phyloP scores from a whole-genome alignment of 1,140 invertebrate species.

The Drosophila nigrodunni region DNA sequence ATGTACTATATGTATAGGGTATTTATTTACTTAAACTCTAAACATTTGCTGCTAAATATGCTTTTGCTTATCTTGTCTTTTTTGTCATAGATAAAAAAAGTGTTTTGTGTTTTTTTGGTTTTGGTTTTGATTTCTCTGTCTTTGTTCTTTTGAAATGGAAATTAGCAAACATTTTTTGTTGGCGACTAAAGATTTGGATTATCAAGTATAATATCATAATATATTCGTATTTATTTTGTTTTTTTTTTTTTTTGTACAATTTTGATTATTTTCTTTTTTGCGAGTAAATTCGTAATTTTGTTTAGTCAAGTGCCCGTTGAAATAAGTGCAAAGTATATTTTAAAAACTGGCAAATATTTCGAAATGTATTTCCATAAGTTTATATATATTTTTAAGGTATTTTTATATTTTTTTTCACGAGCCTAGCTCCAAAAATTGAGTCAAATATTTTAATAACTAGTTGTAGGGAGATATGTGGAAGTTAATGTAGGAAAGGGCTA shows the following conservation, averaged over 20 bases:
- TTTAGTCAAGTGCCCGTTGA: constrained; percentile 52
- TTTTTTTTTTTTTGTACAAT: constrained; percentile 49
- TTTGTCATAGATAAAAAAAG: constrained; percentile 53
- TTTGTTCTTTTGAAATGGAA: constrained; percentile 19
- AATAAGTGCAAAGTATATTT: constrained; percentile 69
- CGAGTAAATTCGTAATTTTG: constrained; percentile 76
- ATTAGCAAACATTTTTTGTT: constrained; percentile 26
- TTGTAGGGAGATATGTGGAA: constrained; percentile 60
- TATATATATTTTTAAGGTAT: constrained; percentile 4
- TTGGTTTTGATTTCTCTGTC: constrained; percentile 5
- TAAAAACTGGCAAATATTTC: constrained; percentile 41
- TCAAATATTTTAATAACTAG: constrained; percentile 47
- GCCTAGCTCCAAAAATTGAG: constrained; percentile 45
- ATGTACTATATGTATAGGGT: constrained; percentile 15
- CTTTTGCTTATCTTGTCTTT: background rate
- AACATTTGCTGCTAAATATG: constrained; percentile 49
- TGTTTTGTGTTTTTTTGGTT: constrained; percentile 28
- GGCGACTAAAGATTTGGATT: constrained; percentile 29
- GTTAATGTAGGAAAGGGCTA: constrained; percentile 17
- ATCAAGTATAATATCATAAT: constrained; percentile 28
- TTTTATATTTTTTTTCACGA: constrained; percentile 17
- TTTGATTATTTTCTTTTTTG: constrained; percentile 40
- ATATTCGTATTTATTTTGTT: constrained; percentile 49
- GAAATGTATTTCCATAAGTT: constrained; percentile 8
- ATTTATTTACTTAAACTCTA: constrained; percentile 54